These are phyloP conservation scores for Volucella inflata DNA, from an alignment of 2,888 invertebrate species.

Conservation along the genomic window DNA sequence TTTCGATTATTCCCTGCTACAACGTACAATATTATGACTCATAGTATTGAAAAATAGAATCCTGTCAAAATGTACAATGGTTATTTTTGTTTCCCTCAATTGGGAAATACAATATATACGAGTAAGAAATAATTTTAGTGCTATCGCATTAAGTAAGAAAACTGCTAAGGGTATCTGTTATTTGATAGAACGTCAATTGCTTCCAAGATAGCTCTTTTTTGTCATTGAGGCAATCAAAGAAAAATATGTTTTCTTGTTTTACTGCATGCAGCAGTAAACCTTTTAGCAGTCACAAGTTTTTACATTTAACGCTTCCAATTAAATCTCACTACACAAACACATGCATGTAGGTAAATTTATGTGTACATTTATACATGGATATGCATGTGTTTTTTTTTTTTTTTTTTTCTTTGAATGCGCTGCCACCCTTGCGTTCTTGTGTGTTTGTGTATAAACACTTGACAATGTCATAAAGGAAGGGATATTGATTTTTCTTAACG, in stretches of 20 bases:
- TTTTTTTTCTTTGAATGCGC: constrained; percentile 37
- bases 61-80: constrained; percentile 34
- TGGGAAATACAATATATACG: too few species aligned
- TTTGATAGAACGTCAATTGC: constrained; percentile 9
- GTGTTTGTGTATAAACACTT: constrained; percentile 53
- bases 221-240: constrained; percentile 5
- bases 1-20: constrained; percentile 32
- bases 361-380: too few species aligned
- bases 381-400: neutral
- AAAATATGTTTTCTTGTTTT: constrained; percentile 32
- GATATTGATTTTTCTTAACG: constrained; percentile 69
- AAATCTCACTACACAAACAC: constrained; percentile 24
- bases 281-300: constrained; percentile 51
- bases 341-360: neutral
- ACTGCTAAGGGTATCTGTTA: neutral
- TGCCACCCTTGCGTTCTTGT: constrained; percentile 33
- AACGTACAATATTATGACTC: constrained; percentile 67
- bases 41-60: constrained; percentile 36
- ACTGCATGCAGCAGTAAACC: constrained; percentile 3
- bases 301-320: constrained; percentile 37
- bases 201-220: neutral
- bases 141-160: neutral
- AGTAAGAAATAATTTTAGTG: too few species aligned
- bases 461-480: constrained; percentile 66
- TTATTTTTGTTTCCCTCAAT: too few species aligned